A percentile compares a stretch with the other conserved stretches of the same genome.
Evolutionary conservation across 2,888 invertebrate genomes (phyloP).

Genomic region (Agrochola lychnidis): DNA sequence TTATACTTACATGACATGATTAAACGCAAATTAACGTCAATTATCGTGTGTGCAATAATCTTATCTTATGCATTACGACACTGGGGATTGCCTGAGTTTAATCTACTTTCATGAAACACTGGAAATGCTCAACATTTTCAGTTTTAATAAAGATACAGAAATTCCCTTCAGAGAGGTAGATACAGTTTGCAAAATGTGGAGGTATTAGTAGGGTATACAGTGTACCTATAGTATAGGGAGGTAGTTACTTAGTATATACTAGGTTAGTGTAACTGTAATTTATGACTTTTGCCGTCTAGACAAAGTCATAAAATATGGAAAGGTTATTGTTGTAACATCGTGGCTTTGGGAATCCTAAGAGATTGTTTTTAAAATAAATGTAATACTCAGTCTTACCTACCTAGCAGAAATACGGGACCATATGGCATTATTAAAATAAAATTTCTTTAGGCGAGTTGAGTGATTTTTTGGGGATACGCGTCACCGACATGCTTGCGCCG

Average conservation of each 20-base stretch:
- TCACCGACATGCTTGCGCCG: too few species aligned
- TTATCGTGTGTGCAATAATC: neutral
- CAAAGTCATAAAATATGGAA: conserved; percentile 50
- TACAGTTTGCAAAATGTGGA: neutral
- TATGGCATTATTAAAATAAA: neutral
- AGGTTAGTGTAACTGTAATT: conserved; percentile 19
- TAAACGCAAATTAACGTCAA: neutral
- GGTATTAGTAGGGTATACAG: neutral
- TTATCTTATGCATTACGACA: neutral
- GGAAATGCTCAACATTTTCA: neutral
- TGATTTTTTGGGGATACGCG: too few species aligned
- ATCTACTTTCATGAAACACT: neutral
- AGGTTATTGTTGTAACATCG: conserved; percentile 37
- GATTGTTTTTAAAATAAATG: conserved; percentile 11
- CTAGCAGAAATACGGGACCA: neutral
- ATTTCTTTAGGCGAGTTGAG: too few species aligned
- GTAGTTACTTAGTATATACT: neutral
- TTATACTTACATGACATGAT: neutral
- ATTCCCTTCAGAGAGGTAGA: neutral
- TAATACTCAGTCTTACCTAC: neutral
- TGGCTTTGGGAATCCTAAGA: neutral
- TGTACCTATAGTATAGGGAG: too few species aligned
- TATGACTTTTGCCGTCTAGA: conserved; percentile 61
- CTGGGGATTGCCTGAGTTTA: neutral
- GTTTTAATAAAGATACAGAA: neutral